Evolutionary conservation across 2,888 invertebrate genomes (phyloP).

Genomic region (Pandemis corylana): DNA sequence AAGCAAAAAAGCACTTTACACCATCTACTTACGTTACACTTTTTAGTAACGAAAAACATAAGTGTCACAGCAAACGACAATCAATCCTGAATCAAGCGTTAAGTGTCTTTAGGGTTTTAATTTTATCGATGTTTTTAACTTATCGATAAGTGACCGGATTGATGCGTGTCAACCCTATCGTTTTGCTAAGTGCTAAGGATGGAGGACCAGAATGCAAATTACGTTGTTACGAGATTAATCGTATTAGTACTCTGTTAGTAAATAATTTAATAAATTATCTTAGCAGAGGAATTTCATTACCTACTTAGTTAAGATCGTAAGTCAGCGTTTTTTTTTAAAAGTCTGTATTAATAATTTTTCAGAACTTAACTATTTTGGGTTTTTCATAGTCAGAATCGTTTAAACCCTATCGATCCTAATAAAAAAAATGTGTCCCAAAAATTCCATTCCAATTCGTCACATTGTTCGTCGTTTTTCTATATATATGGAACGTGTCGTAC

Average conservation of each 20-base stretch:
- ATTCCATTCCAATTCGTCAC: too few species aligned
- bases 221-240: conserved; percentile 48
- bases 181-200: conserved; percentile 69
- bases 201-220: conserved; percentile 67
- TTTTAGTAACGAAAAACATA: background rate
- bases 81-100: background rate
- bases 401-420: too few species aligned
- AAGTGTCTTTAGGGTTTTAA: background rate
- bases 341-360: too few species aligned
- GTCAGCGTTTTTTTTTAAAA: too few species aligned
- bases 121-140: conserved; percentile 4
- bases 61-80: background rate
- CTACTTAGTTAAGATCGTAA: too few species aligned
- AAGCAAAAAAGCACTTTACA: conserved; percentile 10
- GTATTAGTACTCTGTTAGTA: conserved; percentile 32
- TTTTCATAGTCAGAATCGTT: too few species aligned
- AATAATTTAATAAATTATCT: conserved; percentile 17
- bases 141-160: conserved; percentile 60
- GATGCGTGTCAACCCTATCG: conserved; percentile 70
- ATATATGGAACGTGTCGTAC: too few species aligned
- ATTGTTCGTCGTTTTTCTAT: too few species aligned
- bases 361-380: too few species aligned
- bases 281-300: background rate
- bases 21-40: background rate
- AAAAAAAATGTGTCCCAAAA: too few species aligned